Evolutionary conservation across 2,888 invertebrate genomes (phyloP), one percentile per base, ranked within the genome.

Genomic region (Odontomyia ornata): DNA sequence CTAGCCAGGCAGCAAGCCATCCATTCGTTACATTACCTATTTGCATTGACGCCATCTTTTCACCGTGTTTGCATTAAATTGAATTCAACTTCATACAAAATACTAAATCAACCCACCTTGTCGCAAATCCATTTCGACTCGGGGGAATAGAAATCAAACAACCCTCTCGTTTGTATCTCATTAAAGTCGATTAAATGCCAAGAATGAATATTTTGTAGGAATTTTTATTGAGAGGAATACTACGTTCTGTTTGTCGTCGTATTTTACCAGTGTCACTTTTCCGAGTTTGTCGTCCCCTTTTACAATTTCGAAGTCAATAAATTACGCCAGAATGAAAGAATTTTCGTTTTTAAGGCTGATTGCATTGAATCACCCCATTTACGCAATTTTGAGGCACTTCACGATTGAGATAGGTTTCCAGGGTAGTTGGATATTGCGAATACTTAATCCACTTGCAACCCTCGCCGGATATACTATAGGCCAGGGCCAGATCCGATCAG

Each of bases 381-480:
- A 30, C 15, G 18, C 15, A 30, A 30, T 28, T 28, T 64, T 64
- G n/a, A 64, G 25, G 64, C 28, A 64, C 36, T 36, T 5, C 36
- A 5, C 36, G 36, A 36, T 36, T 3, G n/a, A 64, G 23, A n/a
- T n/a, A 5, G 28, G 30, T 64, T 64, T 28, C n/a, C 15, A 27
- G 30, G 30, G 64, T n/a, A 15, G 64, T 23, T 64, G 13, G 30
- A 60, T n/a, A 60, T 60, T 25, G 2, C 23, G 57, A 64, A 25
- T n/a, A 28, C 23, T 30, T 64, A 64, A 64, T 64, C 64, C 30
- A 64, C 64, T 64, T 64, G 64, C 64, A 64, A 18, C 64, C 64
- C 64, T 30, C 13, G 64, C 7, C 9, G 36, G 36, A 18, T 11
- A 60, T 18, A 13, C 4, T 60, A 23, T 4, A 23, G 57, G 36